A percentile compares a stretch with the other conserved stretches of the same genome.
Conservation (phyloP, 2,888 invertebrate species). For the Stenoptilia bipunctidactyla region DNA sequence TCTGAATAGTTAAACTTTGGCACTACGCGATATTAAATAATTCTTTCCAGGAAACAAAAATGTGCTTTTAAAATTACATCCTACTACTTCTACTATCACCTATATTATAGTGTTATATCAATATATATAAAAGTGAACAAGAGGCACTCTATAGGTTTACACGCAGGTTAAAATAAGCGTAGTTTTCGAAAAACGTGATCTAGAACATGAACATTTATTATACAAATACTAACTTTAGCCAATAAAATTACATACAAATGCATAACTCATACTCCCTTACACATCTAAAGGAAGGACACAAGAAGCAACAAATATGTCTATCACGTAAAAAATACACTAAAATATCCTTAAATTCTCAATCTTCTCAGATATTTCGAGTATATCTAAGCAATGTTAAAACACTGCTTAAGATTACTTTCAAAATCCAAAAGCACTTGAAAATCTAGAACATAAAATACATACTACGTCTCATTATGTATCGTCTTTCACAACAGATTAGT, state of each 20-base stretch:
- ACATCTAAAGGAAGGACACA: slow-evolving; percentile 10
- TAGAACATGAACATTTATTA: slow-evolving; percentile 26
- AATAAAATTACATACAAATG: slow-evolving; percentile 24
- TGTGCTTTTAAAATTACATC: slow-evolving; percentile 27
- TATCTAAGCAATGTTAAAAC: too few relatives aligned
- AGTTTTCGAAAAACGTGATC: slow-evolving; percentile 57
- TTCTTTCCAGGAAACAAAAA: slow-evolving; percentile 28
- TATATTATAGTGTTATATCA: slow-evolving; percentile 57
- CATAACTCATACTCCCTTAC: slow-evolving; percentile 20
- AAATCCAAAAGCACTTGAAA: neutral
- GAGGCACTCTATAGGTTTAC: slow-evolving; percentile 72
- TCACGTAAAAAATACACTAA: neutral
- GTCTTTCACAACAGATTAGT: slow-evolving; percentile 63
- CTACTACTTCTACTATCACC: slow-evolving; percentile 34
- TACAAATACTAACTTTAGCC: slow-evolving; percentile 28
- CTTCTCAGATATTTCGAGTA: slow-evolving; percentile 1
- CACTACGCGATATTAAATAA: slow-evolving; percentile 51
- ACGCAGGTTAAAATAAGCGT: slow-evolving; percentile 68
- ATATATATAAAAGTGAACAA: slow-evolving; percentile 72
- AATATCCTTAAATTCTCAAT: too few relatives aligned
- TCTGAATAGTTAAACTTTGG: slow-evolving; percentile 29
- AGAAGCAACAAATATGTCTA: neutral
- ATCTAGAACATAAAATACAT: slow-evolving; percentile 2
- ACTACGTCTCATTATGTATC: slow-evolving; percentile 59
- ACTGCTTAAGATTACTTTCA: too few relatives aligned